Conservation (phyloP, 1,140 invertebrate species). For the Notospermus geniculatus region DNA sequence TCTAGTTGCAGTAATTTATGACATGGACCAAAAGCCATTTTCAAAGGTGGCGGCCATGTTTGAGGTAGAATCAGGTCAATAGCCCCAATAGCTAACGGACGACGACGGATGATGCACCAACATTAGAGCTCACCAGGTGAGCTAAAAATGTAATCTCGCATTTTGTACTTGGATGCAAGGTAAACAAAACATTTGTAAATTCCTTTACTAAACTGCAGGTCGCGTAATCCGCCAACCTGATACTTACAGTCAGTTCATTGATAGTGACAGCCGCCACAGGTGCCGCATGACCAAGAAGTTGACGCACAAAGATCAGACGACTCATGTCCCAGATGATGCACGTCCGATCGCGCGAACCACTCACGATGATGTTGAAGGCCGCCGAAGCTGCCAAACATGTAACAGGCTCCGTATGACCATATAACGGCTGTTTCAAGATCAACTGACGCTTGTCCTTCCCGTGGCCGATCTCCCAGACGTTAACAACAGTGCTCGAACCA, state of each 20-base stretch:
- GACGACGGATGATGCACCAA: no score
- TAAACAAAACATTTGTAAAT: no score
- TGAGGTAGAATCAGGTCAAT: no score
- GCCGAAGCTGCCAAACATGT: conserved; percentile 87
- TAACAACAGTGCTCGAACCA: conserved; percentile 92
- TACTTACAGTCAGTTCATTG: conserved; percentile 86
- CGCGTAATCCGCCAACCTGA: conserved; percentile 3
- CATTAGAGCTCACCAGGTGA: no score
- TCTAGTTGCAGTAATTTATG: no score
- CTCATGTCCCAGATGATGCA: conserved; percentile 97
- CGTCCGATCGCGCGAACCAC: conserved; percentile 88
- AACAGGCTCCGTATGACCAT: conserved; percentile 92
- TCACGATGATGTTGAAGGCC: conserved; percentile 83
- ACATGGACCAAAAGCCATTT: no score
- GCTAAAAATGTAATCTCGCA: not conserved
- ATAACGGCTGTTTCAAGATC: conserved; percentile 68
- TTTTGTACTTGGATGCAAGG: no score
- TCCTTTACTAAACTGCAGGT: no score
- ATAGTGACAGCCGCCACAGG: conserved; percentile 95
- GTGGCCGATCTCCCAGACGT: conserved; percentile 69
- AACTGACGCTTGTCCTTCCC: conserved; percentile 39
- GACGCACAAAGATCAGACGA: conserved; percentile 85
- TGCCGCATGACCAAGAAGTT: conserved; percentile 73
- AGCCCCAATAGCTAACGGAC: no score
- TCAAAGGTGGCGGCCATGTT: no score